phyloP scores from a whole-genome alignment of 2,113 vertebrate genomes.

The Festucalex cinctus region DNA sequence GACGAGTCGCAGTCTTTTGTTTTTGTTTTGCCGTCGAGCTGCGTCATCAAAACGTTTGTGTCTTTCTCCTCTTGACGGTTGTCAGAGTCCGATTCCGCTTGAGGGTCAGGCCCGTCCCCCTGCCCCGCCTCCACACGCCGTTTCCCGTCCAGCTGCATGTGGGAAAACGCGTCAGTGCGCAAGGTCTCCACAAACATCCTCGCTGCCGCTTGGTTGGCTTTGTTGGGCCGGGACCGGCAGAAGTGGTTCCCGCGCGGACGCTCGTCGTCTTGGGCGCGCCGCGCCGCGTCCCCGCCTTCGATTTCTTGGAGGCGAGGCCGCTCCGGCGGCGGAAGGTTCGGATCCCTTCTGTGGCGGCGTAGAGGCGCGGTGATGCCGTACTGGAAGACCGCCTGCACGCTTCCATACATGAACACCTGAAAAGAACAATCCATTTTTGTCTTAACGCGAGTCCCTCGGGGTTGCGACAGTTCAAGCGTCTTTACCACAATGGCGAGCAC shows the following conservation, averaged over 20 bases:
- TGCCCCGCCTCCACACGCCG: neutral
- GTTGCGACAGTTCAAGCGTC: neutral
- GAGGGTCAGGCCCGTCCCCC: conserved; percentile 1
- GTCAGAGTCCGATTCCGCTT: conserved; percentile 17
- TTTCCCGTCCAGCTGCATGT: conserved; percentile 26
- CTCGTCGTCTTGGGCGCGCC: neutral
- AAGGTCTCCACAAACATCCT: conserved; percentile 52
- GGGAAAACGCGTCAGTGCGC: neutral
- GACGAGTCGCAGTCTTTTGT: conserved; percentile 16
- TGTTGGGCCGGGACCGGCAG: conserved; percentile 19
- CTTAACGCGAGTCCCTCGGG: neutral
- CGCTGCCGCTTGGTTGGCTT: neutral
- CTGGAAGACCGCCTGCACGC: conserved; percentile 61
- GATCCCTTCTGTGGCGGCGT: conserved; percentile 39
- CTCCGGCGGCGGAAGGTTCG: conserved; percentile 32
- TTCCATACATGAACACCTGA: conserved; percentile 60
- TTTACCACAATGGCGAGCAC: conserved; percentile 65
- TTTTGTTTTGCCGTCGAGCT: neutral
- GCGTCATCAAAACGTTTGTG: neutral
- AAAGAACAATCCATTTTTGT: neutral
- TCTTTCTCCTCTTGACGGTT: conserved; percentile 1
- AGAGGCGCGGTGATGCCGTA: conserved; percentile 58
- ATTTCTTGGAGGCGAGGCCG: conserved; percentile 3
- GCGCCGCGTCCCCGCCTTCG: conserved; percentile 31
- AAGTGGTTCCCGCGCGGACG: conserved; percentile 20